Conservation (phyloP, 2,888 invertebrate genomes). For the Macrosiphum euphorbiae region DNA sequence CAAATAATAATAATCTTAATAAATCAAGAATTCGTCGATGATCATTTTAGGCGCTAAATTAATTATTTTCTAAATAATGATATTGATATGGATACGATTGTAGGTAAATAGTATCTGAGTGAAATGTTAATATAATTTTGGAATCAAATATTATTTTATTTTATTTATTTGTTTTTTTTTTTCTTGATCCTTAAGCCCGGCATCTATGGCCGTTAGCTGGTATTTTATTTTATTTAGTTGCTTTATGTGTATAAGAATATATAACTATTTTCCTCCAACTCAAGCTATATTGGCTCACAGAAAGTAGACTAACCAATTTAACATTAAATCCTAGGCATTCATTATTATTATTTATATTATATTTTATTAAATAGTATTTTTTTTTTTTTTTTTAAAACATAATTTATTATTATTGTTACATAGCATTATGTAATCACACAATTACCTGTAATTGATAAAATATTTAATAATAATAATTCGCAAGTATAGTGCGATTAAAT, state of each 20-base stretch:
- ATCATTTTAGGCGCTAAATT: background rate
- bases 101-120: background rate
- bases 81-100: background rate
- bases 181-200: too few relatives aligned
- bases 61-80: background rate
- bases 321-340: background rate
- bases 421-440: background rate
- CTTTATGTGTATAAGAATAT: background rate
- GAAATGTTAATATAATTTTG: background rate
- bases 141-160: background rate
- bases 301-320: background rate
- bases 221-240: background rate
- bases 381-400: too few relatives aligned
- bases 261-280: background rate
- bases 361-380: background rate
- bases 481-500: background rate
- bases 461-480: too few relatives aligned
- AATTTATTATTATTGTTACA: background rate
- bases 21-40: background rate
- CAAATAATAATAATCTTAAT: background rate
- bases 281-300: fast-evolving
- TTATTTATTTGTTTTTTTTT: background rate
- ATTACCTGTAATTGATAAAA: background rate
- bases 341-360: background rate
- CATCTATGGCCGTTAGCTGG: too few relatives aligned